phyloP scores from a whole-genome alignment of 2,113 vertebrate genomes.

The Sebastes fasciatus region DNA sequence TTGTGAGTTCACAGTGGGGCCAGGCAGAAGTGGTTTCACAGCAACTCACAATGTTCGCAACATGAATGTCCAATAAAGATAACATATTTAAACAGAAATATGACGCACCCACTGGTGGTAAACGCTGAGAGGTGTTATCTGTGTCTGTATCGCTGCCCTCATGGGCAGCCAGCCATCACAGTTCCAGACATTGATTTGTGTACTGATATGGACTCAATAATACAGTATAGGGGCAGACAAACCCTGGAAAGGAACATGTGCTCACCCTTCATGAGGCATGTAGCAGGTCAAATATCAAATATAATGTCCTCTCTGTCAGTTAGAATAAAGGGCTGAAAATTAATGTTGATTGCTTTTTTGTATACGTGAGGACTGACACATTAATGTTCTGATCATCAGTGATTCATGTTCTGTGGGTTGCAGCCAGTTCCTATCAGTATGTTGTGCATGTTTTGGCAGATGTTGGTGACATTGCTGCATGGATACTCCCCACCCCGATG shows the following conservation, averaged over 20 bases:
- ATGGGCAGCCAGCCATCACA: background rate
- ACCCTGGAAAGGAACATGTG: background rate
- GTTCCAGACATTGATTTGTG: background rate
- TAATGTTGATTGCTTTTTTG: background rate
- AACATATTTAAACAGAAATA: conserved; percentile 10
- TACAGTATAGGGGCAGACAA: background rate
- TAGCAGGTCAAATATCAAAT: background rate
- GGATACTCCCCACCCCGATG: background rate
- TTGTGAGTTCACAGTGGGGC: background rate
- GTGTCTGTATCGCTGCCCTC: conserved; percentile 1
- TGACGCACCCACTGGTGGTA: background rate
- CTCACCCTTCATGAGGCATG: background rate
- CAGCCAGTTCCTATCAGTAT: background rate
- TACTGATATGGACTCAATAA: background rate
- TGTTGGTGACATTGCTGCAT: background rate
- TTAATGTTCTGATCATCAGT: background rate
- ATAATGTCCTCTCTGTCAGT: background rate
- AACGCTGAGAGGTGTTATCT: background rate
- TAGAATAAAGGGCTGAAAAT: background rate
- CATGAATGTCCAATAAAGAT: conserved; percentile 19
- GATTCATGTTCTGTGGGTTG: conserved; percentile 3
- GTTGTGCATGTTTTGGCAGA: background rate
- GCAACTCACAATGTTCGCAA: background rate
- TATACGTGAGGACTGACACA: background rate
- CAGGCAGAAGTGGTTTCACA: conserved; percentile 9